phyloP scores from a whole-genome alignment of 2,888 invertebrate genomes.

The Eupithecia dodoneata region DNA sequence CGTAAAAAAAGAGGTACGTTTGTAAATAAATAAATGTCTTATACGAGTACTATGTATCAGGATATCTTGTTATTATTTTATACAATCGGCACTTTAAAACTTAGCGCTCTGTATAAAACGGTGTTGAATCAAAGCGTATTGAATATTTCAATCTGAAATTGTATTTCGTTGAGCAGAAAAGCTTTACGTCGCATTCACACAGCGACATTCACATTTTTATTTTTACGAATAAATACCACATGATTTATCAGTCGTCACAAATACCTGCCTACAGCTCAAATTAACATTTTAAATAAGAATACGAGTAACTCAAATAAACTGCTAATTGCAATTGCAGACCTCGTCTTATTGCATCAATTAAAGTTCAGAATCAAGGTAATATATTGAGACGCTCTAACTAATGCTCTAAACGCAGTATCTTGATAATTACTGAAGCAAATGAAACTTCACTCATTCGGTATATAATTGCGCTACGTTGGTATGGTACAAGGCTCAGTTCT shows the following conservation, averaged over 20 bases:
- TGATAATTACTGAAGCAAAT: slow-evolving; percentile 18
- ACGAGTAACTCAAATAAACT: slow-evolving; percentile 32
- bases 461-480: not conserved
- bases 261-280: slow-evolving; percentile 28
- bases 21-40: too few relatives aligned
- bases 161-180: slow-evolving; percentile 52
- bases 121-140: slow-evolving; percentile 60
- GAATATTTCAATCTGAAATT: slow-evolving; percentile 72
- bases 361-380: slow-evolving; percentile 38
- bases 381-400: slow-evolving; percentile 13
- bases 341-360: slow-evolving; percentile 37
- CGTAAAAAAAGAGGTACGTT: too few relatives aligned
- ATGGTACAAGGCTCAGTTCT: slow-evolving; percentile 7
- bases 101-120: slow-evolving; percentile 60
- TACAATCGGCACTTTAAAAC: slow-evolving; percentile 52
- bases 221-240: slow-evolving; percentile 24
- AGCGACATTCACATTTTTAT: slow-evolving; percentile 37
- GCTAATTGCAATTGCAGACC: slow-evolving; percentile 38
- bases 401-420: slow-evolving; percentile 16
- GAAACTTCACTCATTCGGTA: slow-evolving; percentile 15
- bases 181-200: slow-evolving; percentile 33
- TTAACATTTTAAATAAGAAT: slow-evolving; percentile 34
- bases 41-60: not conserved
- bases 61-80: slow-evolving; percentile 43
- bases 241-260: slow-evolving; percentile 36